A percentile compares a stretch with the other conserved stretches of the same genome.
These are phyloP conservation scores for Aleiodes leptofemur DNA, from an alignment of 2,888 invertebrate species.

Conservation along the genomic window DNA sequence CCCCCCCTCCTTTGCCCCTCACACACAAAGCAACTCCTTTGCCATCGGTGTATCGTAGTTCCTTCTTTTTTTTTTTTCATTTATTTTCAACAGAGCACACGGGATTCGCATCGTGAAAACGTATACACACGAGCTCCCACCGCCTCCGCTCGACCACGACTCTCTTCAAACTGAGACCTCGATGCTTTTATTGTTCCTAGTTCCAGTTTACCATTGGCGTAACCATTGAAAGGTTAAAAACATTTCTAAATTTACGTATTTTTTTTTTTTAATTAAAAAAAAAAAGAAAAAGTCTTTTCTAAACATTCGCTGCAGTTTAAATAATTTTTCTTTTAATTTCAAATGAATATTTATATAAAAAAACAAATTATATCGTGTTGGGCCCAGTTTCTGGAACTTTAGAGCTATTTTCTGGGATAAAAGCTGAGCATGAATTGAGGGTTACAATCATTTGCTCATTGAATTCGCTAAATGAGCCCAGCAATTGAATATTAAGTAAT, in stretches of 20 bases:
- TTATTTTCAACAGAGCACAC: constrained; percentile 2
- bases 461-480: too few relatives aligned
- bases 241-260: neutral
- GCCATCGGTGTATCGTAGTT: constrained; percentile 58
- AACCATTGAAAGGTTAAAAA: neutral
- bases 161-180: constrained; percentile 59
- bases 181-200: constrained; percentile 70
- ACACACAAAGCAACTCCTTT: constrained; percentile 57
- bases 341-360: too few relatives aligned
- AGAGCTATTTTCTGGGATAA: too few relatives aligned
- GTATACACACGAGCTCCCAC: constrained; percentile 66
- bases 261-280: neutral
- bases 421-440: too few relatives aligned
- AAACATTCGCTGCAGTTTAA: too few relatives aligned
- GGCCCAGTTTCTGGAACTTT: too few relatives aligned
- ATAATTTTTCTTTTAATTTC: too few relatives aligned
- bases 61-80: constrained; percentile 41
- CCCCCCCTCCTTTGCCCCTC: constrained; percentile 51
- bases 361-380: too few relatives aligned
- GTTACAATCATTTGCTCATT: too few relatives aligned
- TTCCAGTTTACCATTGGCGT: constrained; percentile 66
- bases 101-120: constrained; percentile 26
- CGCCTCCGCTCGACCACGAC: constrained; percentile 69
- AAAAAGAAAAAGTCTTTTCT: neutral
- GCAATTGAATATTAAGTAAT: too few relatives aligned